Evolutionary conservation across 1,140 invertebrate genomes (phyloP), one percentile per base, ranked within the genome.

Genomic region (Cataglyphis hispanica): DNA sequence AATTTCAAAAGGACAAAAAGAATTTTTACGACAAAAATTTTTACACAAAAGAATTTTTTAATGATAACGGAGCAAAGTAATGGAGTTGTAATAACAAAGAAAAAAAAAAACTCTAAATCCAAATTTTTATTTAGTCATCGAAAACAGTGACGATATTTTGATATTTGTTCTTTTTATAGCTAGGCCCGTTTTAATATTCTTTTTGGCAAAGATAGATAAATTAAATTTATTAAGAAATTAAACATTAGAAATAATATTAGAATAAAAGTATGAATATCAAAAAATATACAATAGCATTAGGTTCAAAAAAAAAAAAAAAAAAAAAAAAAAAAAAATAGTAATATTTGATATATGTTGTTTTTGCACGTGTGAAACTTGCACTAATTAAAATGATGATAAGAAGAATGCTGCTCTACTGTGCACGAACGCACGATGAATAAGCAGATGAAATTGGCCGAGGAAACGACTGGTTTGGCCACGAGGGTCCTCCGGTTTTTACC

Each of bases 391-490:
- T 19, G 67, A 31, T n/a, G 87, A 76, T 63, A 53, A 83, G 75
- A 85, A 75, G 13, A 80, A 74, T 40, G 53, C 10, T 60, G 25
- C 37, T 22, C 60, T 40, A 60, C 19, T 63, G 22, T 56, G 53
- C 66, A 50, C 76, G 43, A 58, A 27, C 13, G 37, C 8, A 1
- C 50, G 11, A 43, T n/a, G 77, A 83, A 69, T 61, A 46, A 69
- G 67, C 31, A 70, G 22, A 84, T 58, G 88, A 86, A 89, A 86
- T 86, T 88, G 70, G 22, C 31, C 46, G 37, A 69, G 67, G 67
- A 88, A 86, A 89, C 84, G 87, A 86, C 87, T 69, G 87, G 87
- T 89, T 86, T 76, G 50, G 63, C 60, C 74, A 61, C 43, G 66
- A 88, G 46, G 72, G 60, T 81, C 37, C 76, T 40, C 61, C 70